Percentiles rank a stretch among this genome's conserved stretches.
Evolutionary conservation across 2,888 invertebrate genomes (phyloP).

Genomic region (Eretmocerus hayati): DNA sequence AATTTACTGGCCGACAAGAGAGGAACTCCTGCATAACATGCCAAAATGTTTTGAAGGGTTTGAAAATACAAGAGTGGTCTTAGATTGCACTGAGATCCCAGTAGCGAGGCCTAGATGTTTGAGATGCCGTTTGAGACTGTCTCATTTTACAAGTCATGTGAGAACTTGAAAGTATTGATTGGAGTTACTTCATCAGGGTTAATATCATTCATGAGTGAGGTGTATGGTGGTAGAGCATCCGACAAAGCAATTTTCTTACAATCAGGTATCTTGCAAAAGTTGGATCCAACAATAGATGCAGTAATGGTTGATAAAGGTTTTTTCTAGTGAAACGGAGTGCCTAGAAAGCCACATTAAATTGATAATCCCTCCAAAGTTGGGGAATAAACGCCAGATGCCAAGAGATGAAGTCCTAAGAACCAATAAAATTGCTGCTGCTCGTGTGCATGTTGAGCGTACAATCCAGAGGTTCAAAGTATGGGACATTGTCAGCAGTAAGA

Average conservation of each 20-base stretch:
- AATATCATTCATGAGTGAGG: slow-evolving; percentile 7
- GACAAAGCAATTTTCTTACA: slow-evolving; percentile 11
- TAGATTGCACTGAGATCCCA: neutral
- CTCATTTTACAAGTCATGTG: neutral
- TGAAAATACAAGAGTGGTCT: neutral
- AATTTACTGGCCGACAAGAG: neutral
- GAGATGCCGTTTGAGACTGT: neutral
- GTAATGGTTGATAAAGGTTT: slow-evolving; percentile 17
- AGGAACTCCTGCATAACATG: neutral
- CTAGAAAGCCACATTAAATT: neutral
- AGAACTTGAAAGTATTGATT: neutral
- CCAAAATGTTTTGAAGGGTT: neutral
- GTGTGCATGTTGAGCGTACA: neutral
- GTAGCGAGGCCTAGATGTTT: neutral
- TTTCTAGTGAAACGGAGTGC: neutral
- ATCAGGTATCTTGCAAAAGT: slow-evolving; percentile 7
- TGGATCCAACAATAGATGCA: slow-evolving; percentile 10
- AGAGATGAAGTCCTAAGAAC: neutral
- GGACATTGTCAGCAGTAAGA: neutral
- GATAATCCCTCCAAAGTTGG: slow-evolving; percentile 1
- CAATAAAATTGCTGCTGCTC: neutral
- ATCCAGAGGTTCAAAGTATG: neutral
- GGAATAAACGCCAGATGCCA: neutral
- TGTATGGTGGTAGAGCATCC: slow-evolving; percentile 8
- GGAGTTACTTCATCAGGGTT: neutral